Evolutionary conservation across 53 echinoderm and acorn worm genomes (phyloP).

Genomic region (Astropecten irregularis): DNA sequence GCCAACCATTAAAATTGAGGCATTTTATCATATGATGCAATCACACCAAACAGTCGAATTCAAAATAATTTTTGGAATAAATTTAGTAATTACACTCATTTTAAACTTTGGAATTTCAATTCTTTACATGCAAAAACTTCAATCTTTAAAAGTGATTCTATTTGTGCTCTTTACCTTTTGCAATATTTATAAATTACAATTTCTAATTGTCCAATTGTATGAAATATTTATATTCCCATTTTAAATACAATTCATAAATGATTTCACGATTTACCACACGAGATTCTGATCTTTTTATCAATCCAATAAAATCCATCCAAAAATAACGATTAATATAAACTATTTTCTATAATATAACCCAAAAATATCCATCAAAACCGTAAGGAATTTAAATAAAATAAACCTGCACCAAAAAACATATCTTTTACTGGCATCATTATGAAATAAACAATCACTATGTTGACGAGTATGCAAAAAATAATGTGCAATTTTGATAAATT

Average conservation of each 20-base stretch:
- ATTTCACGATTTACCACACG: too few relatives aligned
- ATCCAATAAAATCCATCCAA: neutral
- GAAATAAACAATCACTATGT: too few relatives aligned
- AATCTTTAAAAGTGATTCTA: neutral
- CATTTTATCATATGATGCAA: neutral
- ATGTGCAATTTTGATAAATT: too few relatives aligned
- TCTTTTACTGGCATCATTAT: too few relatives aligned
- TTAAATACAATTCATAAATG: neutral
- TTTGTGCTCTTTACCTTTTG: too few relatives aligned
- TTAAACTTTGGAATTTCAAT: neutral
- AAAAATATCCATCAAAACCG: neutral
- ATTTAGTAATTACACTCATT: neutral
- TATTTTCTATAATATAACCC: neutral
- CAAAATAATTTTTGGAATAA: neutral
- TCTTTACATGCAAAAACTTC: conserved; percentile 2
- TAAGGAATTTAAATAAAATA: neutral
- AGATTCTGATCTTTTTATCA: neutral
- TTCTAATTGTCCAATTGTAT: neutral
- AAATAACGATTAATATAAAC: neutral
- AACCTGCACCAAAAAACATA: too few relatives aligned
- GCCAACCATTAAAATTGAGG: neutral
- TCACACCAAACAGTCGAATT: too few relatives aligned
- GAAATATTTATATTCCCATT: neutral
- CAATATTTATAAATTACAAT: neutral
- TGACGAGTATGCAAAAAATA: too few relatives aligned